These are phyloP conservation scores for Benthosema pterotum DNA, from an alignment of 2,797 vertebrate species.

Conservation along the genomic window DNA sequence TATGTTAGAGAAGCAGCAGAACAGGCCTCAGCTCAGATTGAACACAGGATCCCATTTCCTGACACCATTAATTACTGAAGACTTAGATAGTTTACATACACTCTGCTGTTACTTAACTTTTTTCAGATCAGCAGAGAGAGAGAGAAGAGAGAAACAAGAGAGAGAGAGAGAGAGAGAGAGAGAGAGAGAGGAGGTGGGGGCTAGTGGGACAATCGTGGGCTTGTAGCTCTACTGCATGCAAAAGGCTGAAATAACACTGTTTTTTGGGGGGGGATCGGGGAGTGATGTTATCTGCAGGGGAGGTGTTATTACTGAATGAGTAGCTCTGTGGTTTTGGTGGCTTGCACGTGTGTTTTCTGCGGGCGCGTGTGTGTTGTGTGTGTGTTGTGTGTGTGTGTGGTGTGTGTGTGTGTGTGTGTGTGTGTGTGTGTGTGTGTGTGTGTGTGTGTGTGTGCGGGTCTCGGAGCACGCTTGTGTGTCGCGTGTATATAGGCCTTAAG, in stretches of 20 bases:
- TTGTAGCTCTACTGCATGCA: conserved; percentile 51
- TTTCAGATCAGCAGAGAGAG: conserved; percentile 61
- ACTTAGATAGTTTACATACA: conserved; percentile 62
- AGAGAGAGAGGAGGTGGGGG: too few relatives aligned
- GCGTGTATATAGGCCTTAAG: too few relatives aligned
- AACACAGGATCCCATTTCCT: conserved; percentile 54
- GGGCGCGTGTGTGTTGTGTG: background rate
- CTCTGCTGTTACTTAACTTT: conserved; percentile 59
- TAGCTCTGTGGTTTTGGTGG: background rate
- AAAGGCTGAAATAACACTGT: conserved; percentile 66
- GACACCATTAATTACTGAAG: conserved; percentile 67
- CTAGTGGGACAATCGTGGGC: conserved; percentile 50
- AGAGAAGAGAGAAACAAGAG: too few relatives aligned
- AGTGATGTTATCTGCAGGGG: conserved; percentile 60
- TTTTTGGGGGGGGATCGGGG: conserved; percentile 60
- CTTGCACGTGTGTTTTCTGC: background rate
- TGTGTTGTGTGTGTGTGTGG: background rate
- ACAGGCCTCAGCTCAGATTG: conserved; percentile 44
- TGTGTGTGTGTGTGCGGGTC: background rate
- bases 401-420: background rate
- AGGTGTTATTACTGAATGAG: conserved; percentile 57
- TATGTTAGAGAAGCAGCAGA: conserved; percentile 26
- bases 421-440: background rate
- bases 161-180: too few relatives aligned
- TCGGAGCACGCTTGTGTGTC: conserved; percentile 1